These are phyloP conservation scores for Venustaconcha ellipsiformis DNA, from an alignment of 1,140 invertebrate species.

Conservation along the genomic window DNA sequence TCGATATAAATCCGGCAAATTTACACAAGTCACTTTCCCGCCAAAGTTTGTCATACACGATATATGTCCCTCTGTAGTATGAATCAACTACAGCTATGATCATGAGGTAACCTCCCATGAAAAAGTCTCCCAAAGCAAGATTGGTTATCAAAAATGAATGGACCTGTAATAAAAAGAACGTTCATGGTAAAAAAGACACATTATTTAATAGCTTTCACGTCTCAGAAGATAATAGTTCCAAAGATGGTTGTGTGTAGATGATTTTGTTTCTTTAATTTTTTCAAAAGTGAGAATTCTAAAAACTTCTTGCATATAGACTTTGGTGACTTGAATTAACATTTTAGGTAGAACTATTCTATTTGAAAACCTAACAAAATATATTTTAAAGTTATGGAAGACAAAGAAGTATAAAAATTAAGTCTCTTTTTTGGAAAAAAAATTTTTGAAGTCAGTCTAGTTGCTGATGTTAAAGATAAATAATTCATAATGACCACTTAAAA, in stretches of 20 bases:
- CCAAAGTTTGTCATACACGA: constrained; percentile 72
- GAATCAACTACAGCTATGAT: constrained; percentile 73
- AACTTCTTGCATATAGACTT: too few species aligned
- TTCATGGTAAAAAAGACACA: neutral
- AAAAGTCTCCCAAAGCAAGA: constrained; percentile 74
- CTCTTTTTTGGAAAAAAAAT: too few species aligned
- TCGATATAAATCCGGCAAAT: constrained; percentile 76
- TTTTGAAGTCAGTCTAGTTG: neutral
- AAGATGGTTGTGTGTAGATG: too few species aligned
- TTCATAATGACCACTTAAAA: neutral
- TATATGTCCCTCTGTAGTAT: constrained; percentile 73
- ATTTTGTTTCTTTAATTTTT: too few species aligned
- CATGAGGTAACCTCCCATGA: constrained; percentile 74
- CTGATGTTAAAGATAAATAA: neutral
- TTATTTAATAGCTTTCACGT: neutral
- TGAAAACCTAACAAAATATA: too few species aligned
- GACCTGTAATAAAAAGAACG: constrained; percentile 63
- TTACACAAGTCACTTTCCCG: constrained; percentile 71
- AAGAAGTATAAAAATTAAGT: too few species aligned
- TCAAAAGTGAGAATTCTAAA: too few species aligned
- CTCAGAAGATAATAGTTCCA: too few species aligned
- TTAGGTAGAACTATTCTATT: too few species aligned
- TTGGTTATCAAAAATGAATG: constrained; percentile 77
- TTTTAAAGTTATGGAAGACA: too few species aligned
- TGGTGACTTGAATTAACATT: too few species aligned